Evolutionary conservation across 2,888 invertebrate genomes (phyloP), one percentile per base, ranked within the genome.

Genomic region (Dorcus hopei): DNA sequence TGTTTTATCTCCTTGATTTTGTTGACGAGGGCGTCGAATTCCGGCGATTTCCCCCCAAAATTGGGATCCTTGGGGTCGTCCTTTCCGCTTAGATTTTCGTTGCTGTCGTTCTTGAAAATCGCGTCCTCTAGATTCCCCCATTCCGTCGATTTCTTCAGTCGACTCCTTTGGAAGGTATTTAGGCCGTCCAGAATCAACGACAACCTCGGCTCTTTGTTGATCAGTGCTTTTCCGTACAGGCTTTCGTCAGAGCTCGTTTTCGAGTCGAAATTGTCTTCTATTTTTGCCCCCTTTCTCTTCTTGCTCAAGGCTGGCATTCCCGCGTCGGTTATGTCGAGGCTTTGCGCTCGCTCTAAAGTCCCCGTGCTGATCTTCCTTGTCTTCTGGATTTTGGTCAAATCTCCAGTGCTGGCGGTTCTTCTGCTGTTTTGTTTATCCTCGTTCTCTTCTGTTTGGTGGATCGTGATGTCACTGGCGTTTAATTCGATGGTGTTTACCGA

Each of bases 361-460:
- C 87, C 85, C 3, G 70, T 72, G 54, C 72, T 76, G 8, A 67
- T 71, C 63, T 74, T 81, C 19, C 79, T 72, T 63, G 80, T 81
- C 41, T 80, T 78, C 54, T 83, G 81, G 61, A 91, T 87, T 72
- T 87, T 86, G 0, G 90, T 90, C 51, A 92, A 78, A 76, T 92
- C 91, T 0, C 91, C 91, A 1, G 91, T 80, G 40, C 91, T 91
- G 0, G 91, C 88, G 2, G 91, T 90, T 78, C 88, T 89, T 14
- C 91, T 79, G 57, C 81, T 82, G 70, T 86, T 86, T 63, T 87
- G 86, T 51, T 86, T 85, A 65, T 83, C 80, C 55, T 85, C 85
- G 47, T 82, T 78, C 47, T 78, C 78, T 41, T 87, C 86, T 9
- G 86, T 85, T 71, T 88, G 87, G 70, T 90, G 89, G 42, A 89